Evolutionary conservation across 1,140 invertebrate species (phyloP).

Genomic region (Artemia franciscana): DNA sequence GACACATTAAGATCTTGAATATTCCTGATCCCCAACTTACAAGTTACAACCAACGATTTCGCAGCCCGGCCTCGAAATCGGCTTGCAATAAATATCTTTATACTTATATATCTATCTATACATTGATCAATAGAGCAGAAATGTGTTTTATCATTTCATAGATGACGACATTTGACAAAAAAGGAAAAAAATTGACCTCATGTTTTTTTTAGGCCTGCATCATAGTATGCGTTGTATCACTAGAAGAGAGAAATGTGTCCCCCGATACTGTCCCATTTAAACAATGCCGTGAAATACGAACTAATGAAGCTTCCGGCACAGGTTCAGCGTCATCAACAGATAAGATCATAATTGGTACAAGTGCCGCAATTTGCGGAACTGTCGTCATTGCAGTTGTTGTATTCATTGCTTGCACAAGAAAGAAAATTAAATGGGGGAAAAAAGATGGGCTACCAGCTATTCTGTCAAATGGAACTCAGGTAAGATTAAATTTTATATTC

Average conservation of each 20-base stretch:
- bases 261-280: conserved; percentile 58
- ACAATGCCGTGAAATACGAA: conserved; percentile 69
- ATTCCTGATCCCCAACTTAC: too few species aligned
- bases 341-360: conserved; percentile 76
- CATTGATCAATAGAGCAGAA: too few species aligned
- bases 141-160: too few species aligned
- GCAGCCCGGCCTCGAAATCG: too few species aligned
- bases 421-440: conserved; percentile 25
- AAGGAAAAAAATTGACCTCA: too few species aligned
- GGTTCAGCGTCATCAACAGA: conserved; percentile 70
- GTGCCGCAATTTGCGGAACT: conserved; percentile 75
- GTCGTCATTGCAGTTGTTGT: conserved; percentile 60
- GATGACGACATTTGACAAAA: too few species aligned
- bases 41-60: too few species aligned
- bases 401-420: conserved; percentile 56
- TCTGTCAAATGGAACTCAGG: conserved; percentile 1
- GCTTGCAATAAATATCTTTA: too few species aligned
- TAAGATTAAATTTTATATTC: too few species aligned
- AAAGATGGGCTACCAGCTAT: conserved; percentile 15
- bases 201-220: conserved; percentile 48
- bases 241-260: conserved; percentile 60
- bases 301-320: conserved; percentile 32
- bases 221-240: conserved; percentile 66
- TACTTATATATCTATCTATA: too few species aligned
- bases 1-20: too few species aligned